Evolutionary conservation across 2,888 invertebrate species (phyloP), one percentile per base, ranked within the genome.

Genomic region (Polydrusus cervinus): DNA sequence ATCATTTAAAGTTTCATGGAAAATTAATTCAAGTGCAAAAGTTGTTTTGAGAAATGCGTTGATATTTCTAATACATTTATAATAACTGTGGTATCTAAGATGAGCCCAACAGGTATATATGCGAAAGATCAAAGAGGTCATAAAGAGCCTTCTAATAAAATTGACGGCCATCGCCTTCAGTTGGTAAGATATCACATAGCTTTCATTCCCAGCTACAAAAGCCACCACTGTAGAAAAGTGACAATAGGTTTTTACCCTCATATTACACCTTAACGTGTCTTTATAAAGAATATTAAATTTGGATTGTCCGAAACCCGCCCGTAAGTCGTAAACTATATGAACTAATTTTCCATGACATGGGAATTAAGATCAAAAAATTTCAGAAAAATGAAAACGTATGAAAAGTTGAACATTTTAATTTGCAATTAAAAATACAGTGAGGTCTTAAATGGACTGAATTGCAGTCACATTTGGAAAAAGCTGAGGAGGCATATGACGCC

Each of bases 131-230:
- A 49, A 62, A 61, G 71, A 71, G 71, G 71, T 13, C 9, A 40
- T 14, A n/a, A 49, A 10, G 61, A 51, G 14, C 71, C 71, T 18
- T 8, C 45, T 1, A 71, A 71, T 18, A 71, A 71, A 71, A 62
- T 14, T 49, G 13, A 30, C 7, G 8, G 0, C 13, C n/a, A 38
- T 2, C 9, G 13, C 18, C 10, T 53, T 11, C 30, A 51, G 10
- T n/a, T 67, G 9, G 55, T 67, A n/a, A 51, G 13, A 55, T 38
- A 67, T 18, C 67, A 67, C 30, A 55, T 67, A n/a, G 13, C 20
- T 53, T 51, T 53, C 38, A 53, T 53, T 18, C 53, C 67, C 11
- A 18, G 11, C 25, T 51, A 67, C 47, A 53, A 67, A 38, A 67
- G 67, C 38, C 55, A 67, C 20, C 53, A 53, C 16, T 67, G 67